Percentiles rank a stretch among this genome's conserved stretches.
Evolutionary conservation across 1,140 invertebrate species (phyloP).

Genomic region (Atta cephalotes): DNA sequence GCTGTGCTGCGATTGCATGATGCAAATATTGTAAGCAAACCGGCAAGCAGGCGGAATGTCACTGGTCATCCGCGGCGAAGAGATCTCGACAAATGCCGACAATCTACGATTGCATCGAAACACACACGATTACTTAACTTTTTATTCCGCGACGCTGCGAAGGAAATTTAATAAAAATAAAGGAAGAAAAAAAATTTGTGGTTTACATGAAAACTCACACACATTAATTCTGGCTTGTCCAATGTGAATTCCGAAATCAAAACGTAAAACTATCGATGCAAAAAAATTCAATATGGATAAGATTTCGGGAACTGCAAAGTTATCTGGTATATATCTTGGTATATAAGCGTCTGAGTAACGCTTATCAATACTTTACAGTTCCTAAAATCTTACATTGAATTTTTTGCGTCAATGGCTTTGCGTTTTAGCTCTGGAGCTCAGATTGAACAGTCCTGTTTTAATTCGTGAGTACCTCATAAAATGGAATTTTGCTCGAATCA

Average conservation of each 20-base stretch:
- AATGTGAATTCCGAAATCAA: no score
- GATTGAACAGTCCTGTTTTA: neutral
- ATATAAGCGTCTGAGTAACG: no score
- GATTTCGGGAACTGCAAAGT: no score
- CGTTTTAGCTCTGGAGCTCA: no score
- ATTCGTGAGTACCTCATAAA: neutral
- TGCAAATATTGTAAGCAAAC: neutral
- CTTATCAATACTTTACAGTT: no score
- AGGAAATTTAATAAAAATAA: neutral
- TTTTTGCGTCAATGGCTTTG: no score
- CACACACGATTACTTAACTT: neutral
- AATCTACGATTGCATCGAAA: neutral
- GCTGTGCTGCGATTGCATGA: conserved; percentile 5
- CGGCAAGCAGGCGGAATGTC: neutral
- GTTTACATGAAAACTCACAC: neutral
- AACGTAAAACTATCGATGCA: no score
- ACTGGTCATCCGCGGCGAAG: neutral
- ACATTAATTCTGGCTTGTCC: no score
- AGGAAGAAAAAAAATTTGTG: neutral
- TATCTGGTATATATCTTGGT: no score
- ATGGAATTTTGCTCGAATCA: neutral
- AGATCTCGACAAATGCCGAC: neutral
- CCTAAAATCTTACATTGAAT: no score
- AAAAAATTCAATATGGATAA: no score
- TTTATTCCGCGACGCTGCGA: neutral